Evolutionary conservation across 2,113 vertebrate genomes (phyloP).

Genomic region (Malaclemys terrapin): DNA sequence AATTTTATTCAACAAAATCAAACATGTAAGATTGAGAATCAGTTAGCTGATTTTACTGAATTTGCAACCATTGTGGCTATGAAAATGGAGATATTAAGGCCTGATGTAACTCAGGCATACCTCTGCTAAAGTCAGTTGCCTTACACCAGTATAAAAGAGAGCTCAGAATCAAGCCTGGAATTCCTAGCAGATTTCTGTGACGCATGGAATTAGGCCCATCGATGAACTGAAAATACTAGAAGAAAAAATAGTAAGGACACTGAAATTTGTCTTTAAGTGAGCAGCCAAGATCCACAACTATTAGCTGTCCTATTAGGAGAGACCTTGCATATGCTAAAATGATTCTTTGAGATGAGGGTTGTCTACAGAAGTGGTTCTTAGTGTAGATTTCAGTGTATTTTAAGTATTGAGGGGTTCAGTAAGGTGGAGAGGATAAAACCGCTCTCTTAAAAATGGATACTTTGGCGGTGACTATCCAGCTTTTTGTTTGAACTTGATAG

Average conservation of each 20-base stretch:
- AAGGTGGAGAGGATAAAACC: neutral
- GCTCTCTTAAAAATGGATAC: neutral
- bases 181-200: neutral
- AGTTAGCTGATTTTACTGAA: neutral
- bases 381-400: accelerated
- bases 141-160: neutral
- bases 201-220: neutral
- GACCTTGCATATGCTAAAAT: neutral
- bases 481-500: neutral
- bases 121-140: neutral
- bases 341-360: neutral
- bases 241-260: neutral
- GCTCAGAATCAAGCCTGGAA: neutral
- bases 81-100: neutral
- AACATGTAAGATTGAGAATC: neutral
- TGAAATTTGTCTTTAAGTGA: neutral
- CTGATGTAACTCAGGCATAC: neutral
- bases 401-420: neutral
- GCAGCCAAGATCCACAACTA: neutral
- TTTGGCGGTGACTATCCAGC: neutral
- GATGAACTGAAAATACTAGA: neutral
- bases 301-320: neutral
- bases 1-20: neutral
- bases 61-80: neutral
- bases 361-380: neutral